phyloP scores from a whole-genome alignment of 2,888 invertebrate species.

The Strigamia crassipes region DNA sequence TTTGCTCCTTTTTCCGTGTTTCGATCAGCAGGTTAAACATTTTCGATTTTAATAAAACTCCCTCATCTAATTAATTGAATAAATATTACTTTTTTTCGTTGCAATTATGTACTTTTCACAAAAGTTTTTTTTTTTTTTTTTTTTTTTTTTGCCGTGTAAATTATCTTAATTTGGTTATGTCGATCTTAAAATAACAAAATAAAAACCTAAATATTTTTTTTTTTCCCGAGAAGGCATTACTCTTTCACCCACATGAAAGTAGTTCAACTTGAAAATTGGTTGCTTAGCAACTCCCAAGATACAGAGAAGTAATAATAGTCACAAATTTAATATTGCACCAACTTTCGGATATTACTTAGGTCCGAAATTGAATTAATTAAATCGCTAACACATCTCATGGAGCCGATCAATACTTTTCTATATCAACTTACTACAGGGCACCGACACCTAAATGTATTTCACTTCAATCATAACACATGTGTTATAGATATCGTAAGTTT shows the following conservation, averaged over 20 bases:
- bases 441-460: too few species aligned
- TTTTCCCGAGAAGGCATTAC: too few species aligned
- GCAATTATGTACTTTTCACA: neutral
- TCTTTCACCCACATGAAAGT: neutral
- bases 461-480: too few species aligned
- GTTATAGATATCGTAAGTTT: too few species aligned
- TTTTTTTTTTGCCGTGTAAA: too few species aligned
- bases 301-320: neutral
- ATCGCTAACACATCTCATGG: neutral
- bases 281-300: neutral
- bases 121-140: neutral
- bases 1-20: neutral
- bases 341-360: neutral
- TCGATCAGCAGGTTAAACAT: slow-evolving; percentile 23
- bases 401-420: neutral
- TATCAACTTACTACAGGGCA: neutral
- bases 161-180: too few species aligned
- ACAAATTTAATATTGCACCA: neutral
- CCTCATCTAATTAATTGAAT: neutral
- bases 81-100: neutral
- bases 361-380: slow-evolving; percentile 7
- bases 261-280: neutral
- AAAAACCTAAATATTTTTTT: too few species aligned
- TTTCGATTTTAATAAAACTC: neutral
- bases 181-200: too few species aligned